Conservation (phyloP, 2,888 invertebrate genomes). For the Saturnia pavonia region DNA sequence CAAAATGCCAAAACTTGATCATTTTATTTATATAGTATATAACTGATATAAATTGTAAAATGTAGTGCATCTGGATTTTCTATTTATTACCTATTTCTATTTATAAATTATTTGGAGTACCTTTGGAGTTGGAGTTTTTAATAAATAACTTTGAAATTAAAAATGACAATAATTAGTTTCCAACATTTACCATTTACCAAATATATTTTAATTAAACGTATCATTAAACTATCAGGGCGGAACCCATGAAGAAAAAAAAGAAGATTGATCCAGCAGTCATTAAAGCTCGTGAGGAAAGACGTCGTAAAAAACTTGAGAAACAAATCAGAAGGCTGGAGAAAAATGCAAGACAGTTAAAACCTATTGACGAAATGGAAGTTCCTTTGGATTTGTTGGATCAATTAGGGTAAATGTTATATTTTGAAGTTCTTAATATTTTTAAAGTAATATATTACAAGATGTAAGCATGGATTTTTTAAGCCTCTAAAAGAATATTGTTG, state of each 20-base stretch:
- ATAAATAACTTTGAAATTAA: neutral
- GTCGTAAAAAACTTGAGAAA: slow-evolving; percentile 91
- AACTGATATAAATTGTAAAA: neutral
- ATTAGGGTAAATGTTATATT: slow-evolving; percentile 75
- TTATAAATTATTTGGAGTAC: too few species aligned
- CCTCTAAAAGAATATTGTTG: too few species aligned
- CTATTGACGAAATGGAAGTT: slow-evolving; percentile 92
- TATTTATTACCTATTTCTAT: neutral
- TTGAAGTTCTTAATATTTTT: neutral
- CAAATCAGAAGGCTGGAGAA: slow-evolving; percentile 91
- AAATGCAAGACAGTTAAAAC: slow-evolving; percentile 91
- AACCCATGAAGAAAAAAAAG: slow-evolving; percentile 95
- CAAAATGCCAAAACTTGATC: too few species aligned
- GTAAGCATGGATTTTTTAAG: too few species aligned
- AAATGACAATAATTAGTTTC: neutral
- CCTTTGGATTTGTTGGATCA: slow-evolving; percentile 85
- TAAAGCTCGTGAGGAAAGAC: slow-evolving; percentile 91
- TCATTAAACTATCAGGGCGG: slow-evolving; percentile 82
- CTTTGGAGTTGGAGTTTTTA: neutral
- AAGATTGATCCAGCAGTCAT: slow-evolving; percentile 90
- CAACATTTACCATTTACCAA: neutral
- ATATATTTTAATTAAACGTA: neutral
- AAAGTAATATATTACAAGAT: neutral
- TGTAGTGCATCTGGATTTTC: neutral
- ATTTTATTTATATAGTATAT: too few species aligned